Conservation (phyloP, 2,888 invertebrate species). For the Diaphora mendica region DNA sequence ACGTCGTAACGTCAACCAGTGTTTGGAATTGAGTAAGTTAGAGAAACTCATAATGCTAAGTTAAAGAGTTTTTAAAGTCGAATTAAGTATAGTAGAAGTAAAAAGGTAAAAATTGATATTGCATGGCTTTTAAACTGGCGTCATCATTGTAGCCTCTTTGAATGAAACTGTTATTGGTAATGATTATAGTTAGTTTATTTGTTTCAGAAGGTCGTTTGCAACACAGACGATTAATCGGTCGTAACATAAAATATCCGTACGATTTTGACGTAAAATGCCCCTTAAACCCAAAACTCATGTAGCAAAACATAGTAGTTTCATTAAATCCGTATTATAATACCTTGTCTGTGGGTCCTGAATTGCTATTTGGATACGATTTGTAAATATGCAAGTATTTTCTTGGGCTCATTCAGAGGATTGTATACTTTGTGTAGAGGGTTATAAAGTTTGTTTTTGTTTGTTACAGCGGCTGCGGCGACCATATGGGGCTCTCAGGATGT, state of each 20-base stretch:
- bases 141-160: constrained; percentile 49
- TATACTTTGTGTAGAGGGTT: constrained; percentile 27
- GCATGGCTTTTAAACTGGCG: constrained; percentile 50
- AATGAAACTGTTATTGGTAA: constrained; percentile 24
- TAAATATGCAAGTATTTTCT: constrained; percentile 51
- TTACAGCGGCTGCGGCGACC: constrained; percentile 94
- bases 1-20: constrained; percentile 53
- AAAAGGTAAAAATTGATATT: constrained; percentile 36
- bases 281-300: constrained; percentile 9
- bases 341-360: constrained; percentile 34
- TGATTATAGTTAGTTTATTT: not conserved
- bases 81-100: constrained; percentile 45
- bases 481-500: constrained; percentile 95
- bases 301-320: constrained; percentile 39
- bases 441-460: constrained; percentile 65
- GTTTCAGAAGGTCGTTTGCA: not conserved
- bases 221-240: constrained; percentile 4
- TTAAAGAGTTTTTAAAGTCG: constrained; percentile 55
- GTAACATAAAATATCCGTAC: constrained; percentile 17
- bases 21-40: constrained; percentile 53
- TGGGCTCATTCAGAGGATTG: constrained; percentile 23
- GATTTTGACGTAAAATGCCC: constrained; percentile 1
- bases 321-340: constrained; percentile 32
- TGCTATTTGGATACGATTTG: constrained; percentile 51
- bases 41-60: constrained; percentile 51